A percentile compares a stretch with the other conserved stretches of the same genome.
phyloP scores from a whole-genome alignment of 2,797 vertebrate genomes.

The Pangasius larnaudii region DNA sequence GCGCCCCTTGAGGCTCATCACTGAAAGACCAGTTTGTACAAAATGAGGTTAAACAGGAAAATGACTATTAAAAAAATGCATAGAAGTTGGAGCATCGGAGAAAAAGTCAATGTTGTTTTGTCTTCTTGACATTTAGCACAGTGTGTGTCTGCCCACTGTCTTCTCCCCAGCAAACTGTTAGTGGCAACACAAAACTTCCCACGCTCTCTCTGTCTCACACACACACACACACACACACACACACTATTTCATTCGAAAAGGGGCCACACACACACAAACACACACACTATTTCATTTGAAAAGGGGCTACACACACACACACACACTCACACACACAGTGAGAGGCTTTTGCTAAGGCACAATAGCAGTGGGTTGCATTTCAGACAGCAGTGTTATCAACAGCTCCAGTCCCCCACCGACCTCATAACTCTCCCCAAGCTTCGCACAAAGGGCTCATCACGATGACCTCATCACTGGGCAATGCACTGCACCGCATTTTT shows the following conservation, averaged over 20 bases:
- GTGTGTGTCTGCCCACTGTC: constrained; percentile 19
- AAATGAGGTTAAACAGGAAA: neutral
- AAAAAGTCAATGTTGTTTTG: neutral
- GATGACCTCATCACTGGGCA: constrained; percentile 18
- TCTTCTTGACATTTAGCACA: constrained; percentile 11
- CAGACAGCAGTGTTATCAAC: constrained; percentile 19
- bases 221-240: constrained; percentile 13
- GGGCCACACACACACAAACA: constrained; percentile 6
- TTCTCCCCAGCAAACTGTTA: constrained; percentile 9
- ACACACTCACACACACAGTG: constrained; percentile 13
- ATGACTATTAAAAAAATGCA: neutral
- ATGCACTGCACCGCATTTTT: constrained; percentile 1
- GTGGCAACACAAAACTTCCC: constrained; percentile 28
- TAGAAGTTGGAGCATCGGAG: too few species aligned
- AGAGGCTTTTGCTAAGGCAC: constrained; percentile 25
- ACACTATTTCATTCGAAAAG: neutral
- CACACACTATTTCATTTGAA: constrained; percentile 1
- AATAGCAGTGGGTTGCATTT: constrained; percentile 39
- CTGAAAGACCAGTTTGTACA: constrained; percentile 1
- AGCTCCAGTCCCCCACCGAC: constrained; percentile 31
- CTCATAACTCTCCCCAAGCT: constrained; percentile 15
- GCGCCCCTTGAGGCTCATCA: constrained; percentile 15
- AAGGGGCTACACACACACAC: neutral
- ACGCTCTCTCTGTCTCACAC: constrained; percentile 16
- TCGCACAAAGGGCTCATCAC: constrained; percentile 12